phyloP scores from a whole-genome alignment of 2,888 invertebrate genomes.

The Disparrhopalites patrizii region DNA sequence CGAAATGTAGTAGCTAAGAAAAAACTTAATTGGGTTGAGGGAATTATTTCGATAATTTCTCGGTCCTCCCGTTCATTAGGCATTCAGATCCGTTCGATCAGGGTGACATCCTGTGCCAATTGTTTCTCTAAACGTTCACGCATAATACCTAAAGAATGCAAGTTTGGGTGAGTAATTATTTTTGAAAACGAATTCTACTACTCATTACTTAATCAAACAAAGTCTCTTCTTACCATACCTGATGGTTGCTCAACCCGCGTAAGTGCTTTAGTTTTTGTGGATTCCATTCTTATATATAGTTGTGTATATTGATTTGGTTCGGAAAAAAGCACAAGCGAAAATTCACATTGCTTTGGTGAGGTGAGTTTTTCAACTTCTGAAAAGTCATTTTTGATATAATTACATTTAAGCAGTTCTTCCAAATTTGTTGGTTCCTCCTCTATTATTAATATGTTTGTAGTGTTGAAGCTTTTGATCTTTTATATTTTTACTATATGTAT shows the following conservation, averaged over 20 bases:
- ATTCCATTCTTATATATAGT: no score
- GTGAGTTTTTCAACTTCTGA: no score
- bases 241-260: not conserved
- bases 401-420: no score
- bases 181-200: constrained; percentile 27
- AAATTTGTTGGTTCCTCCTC: no score
- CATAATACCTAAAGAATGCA: constrained; percentile 27
- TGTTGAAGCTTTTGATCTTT: no score
- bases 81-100: constrained; percentile 39
- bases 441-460: no score
- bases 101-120: constrained; percentile 46
- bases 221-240: not conserved
- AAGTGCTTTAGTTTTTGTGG: constrained; percentile 13
- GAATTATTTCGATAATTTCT: constrained; percentile 39
- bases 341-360: no score
- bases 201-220: not conserved
- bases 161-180: constrained; percentile 38
- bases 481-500: no score
- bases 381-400: no score
- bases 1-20: not conserved
- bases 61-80: constrained; percentile 48
- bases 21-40: constrained; percentile 19
- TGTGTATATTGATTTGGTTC: no score
- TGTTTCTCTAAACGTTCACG: constrained; percentile 18
- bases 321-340: no score